Evolutionary conservation across 2,113 vertebrate genomes (phyloP).

Genomic region (Sialia sialis): DNA sequence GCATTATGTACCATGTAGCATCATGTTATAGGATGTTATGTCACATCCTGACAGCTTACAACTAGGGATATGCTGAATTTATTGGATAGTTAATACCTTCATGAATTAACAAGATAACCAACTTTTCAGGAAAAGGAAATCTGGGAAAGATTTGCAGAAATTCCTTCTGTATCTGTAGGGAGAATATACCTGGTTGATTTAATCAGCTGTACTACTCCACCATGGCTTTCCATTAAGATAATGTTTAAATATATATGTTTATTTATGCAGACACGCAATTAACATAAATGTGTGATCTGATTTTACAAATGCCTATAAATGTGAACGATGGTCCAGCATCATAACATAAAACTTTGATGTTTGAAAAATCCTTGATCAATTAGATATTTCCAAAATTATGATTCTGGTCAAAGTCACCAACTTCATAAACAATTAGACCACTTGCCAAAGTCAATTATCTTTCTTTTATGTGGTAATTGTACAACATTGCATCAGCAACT

Average conservation of each 20-base stretch:
- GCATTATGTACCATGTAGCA: constrained; percentile 79
- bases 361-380: neutral
- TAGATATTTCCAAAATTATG: neutral
- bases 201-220: constrained; percentile 50
- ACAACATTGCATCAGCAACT: neutral
- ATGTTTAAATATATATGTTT: neutral
- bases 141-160: constrained; percentile 55
- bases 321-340: neutral
- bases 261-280: neutral
- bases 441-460: neutral
- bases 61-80: constrained; percentile 73
- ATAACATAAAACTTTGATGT: neutral
- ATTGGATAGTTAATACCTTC: constrained; percentile 73
- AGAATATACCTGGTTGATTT: constrained; percentile 30
- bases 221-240: constrained; percentile 10
- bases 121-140: constrained; percentile 69
- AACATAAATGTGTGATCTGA: neutral
- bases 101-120: constrained; percentile 77
- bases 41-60: constrained; percentile 80
- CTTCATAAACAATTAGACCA: neutral
- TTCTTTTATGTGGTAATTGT: neutral
- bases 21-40: constrained; percentile 79
- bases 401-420: neutral
- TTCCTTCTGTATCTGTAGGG: constrained; percentile 44
- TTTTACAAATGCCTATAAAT: neutral